phyloP scores from a whole-genome alignment of 2,888 invertebrate genomes.

The Lomographa bimaculata region DNA sequence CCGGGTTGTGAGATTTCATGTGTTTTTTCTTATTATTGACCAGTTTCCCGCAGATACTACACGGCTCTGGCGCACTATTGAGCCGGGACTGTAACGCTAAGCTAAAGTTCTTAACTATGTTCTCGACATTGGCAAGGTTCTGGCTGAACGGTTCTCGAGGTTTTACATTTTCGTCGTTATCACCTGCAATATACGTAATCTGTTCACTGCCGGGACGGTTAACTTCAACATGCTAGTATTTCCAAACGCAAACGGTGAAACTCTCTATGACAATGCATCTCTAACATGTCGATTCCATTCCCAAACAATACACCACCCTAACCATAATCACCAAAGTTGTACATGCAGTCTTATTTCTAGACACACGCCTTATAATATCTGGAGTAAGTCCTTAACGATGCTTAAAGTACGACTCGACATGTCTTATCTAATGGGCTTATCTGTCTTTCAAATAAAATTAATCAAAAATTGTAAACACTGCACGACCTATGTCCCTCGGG shows the following conservation, averaged over 20 bases:
- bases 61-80: constrained; percentile 75
- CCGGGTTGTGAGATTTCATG: constrained; percentile 86
- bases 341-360: constrained; percentile 52
- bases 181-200: constrained; percentile 74
- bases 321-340: constrained; percentile 37
- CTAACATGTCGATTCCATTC: constrained; percentile 13
- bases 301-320: constrained; percentile 35
- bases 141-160: constrained; percentile 65
- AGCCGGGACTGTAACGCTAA: constrained; percentile 42
- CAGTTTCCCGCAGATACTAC: constrained; percentile 85
- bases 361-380: constrained; percentile 22
- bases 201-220: constrained; percentile 52
- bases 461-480: constrained; percentile 36
- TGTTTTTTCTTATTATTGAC: constrained; percentile 88
- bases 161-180: constrained; percentile 75
- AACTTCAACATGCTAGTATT: constrained; percentile 45
- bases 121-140: constrained; percentile 65
- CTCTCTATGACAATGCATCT: constrained; percentile 30
- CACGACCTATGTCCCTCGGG: constrained; percentile 72
- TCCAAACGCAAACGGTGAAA: constrained; percentile 37
- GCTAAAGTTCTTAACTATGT: constrained; percentile 67
- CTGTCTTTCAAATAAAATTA: constrained; percentile 23
- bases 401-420: constrained; percentile 17
- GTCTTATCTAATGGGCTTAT: constrained; percentile 26
- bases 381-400: constrained; percentile 22